phyloP scores from a whole-genome alignment of 2,797 vertebrate genomes.

The Xiphorhynchus erythropygius region DNA sequence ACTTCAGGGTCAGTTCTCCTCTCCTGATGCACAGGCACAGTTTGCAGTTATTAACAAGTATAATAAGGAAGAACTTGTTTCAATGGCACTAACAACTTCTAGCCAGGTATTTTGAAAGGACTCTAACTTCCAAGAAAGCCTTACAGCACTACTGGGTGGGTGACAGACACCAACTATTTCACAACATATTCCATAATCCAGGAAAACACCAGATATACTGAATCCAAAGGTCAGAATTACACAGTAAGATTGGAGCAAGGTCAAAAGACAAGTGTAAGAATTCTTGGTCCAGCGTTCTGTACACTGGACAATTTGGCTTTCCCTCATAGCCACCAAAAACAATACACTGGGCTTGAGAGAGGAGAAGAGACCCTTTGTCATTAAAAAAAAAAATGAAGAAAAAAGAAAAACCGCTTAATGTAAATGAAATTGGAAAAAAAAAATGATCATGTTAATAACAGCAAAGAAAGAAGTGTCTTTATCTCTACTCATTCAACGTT shows the following conservation, averaged over 20 bases:
- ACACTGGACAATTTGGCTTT: not conserved
- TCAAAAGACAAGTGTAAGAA: not conserved
- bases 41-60: not conserved
- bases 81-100: not conserved
- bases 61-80: not conserved
- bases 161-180: not conserved
- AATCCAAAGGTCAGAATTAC: conserved; percentile 18
- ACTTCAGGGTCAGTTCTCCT: conserved; percentile 53
- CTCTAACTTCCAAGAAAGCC: not conserved
- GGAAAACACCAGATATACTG: not conserved
- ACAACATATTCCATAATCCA: not conserved
- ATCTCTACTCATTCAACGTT: not conserved
- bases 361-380: conserved; percentile 47
- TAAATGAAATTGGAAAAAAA: conserved; percentile 18
- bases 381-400: not conserved
- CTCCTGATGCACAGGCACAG: not conserved
- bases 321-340: not conserved
- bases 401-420: not conserved
- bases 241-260: not conserved
- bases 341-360: not conserved
- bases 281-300: not conserved
- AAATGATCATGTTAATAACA: conserved; percentile 34
- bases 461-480: conserved; percentile 44
- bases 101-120: not conserved
- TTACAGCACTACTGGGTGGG: not conserved